Percentiles rank a stretch among this genome's conserved stretches.
Evolutionary conservation across 1,140 invertebrate genomes (phyloP).

Genomic region (Pristionchus pacificus): DNA sequence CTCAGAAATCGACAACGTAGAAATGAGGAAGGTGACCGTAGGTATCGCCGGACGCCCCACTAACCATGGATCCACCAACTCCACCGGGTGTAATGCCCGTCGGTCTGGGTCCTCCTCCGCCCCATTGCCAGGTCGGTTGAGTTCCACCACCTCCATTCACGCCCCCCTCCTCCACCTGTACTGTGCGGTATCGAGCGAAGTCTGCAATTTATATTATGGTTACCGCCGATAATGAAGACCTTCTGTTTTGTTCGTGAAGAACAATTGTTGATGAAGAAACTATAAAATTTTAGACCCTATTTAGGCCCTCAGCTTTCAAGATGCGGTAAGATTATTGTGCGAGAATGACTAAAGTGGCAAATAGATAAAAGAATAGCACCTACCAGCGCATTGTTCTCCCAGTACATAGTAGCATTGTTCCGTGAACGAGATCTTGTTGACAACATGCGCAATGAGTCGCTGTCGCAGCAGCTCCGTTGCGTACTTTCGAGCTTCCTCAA

Average conservation of each 20-base stretch:
- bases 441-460: constrained; percentile 94
- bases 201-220: no score
- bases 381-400: constrained; percentile 48
- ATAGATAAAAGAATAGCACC: constrained; percentile 12
- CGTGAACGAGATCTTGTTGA: constrained; percentile 96
- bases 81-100: constrained; percentile 14
- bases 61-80: neutral
- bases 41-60: neutral
- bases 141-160: no score
- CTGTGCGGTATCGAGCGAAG: no score
- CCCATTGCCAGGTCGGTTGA: neutral
- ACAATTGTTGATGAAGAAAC: no score
- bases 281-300: no score
- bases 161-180: no score
- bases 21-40: neutral
- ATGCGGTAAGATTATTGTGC: no score
- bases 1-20: neutral
- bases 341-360: no score
- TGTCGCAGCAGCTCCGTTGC: constrained; percentile 89
- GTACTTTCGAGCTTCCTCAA: constrained; percentile 83
- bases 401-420: constrained; percentile 99
- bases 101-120: neutral
- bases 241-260: no score
- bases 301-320: no score
- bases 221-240: no score